Evolutionary conservation across 2,113 vertebrate genomes (phyloP).

Genomic region (Rana temporaria): DNA sequence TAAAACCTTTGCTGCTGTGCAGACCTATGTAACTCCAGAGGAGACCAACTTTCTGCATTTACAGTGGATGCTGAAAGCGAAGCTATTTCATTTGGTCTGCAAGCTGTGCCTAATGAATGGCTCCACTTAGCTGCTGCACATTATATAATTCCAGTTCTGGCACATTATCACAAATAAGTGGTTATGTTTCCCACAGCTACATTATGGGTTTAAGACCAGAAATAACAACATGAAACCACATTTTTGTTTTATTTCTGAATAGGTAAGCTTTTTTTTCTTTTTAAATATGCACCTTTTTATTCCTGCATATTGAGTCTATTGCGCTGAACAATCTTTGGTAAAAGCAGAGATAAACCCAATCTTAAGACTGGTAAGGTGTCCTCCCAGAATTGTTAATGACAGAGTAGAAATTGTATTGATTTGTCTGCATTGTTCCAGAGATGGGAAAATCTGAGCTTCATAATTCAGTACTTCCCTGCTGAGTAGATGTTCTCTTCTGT

Average conservation of each 20-base stretch:
- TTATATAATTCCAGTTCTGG: slow-evolving; percentile 29
- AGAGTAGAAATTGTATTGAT: neutral
- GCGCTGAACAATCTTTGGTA: neutral
- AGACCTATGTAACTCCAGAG: neutral
- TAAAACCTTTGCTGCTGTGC: neutral
- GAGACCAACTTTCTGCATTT: neutral
- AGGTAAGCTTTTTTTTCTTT: neutral
- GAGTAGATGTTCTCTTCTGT: slow-evolving; percentile 17
- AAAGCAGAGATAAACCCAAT: neutral
- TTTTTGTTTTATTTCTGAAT: slow-evolving; percentile 3
- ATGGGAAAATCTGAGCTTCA: neutral
- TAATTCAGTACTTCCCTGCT: neutral
- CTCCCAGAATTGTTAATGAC: slow-evolving; percentile 45
- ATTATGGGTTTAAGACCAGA: slow-evolving; percentile 15
- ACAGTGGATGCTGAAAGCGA: neutral
- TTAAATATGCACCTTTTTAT: neutral
- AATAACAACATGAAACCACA: slow-evolving; percentile 17
- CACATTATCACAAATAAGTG: slow-evolving; percentile 23
- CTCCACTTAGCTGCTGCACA: slow-evolving; percentile 13
- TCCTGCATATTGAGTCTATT: neutral
- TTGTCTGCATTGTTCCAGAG: neutral
- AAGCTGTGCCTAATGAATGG: slow-evolving; percentile 16
- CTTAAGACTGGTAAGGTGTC: slow-evolving; percentile 37
- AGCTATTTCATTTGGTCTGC: neutral
- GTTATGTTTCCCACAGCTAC: slow-evolving; percentile 32